Conservation (phyloP, 2,888 invertebrate genomes). For the Poecilus cupreus region DNA sequence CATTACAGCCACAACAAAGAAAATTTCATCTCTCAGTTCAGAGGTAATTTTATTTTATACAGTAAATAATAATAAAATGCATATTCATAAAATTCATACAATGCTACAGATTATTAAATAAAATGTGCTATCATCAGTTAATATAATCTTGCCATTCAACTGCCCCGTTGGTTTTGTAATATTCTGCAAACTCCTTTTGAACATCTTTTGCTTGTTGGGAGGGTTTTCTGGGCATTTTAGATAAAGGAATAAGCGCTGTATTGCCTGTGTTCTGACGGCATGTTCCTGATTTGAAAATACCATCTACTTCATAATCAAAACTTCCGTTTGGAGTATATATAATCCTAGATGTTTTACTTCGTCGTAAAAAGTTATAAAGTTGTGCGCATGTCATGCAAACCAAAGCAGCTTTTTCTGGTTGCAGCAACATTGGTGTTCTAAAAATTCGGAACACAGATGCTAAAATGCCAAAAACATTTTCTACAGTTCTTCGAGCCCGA, state of each 20-base stretch:
- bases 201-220: constrained; percentile 53
- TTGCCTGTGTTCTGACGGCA: too few relatives aligned
- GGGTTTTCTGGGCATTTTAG: constrained; percentile 56
- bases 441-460: too few relatives aligned
- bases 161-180: constrained; percentile 57
- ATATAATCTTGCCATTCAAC: constrained; percentile 56
- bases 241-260: constrained; percentile 36
- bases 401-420: too few relatives aligned
- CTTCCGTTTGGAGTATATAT: constrained; percentile 61
- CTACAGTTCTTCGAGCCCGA: too few relatives aligned
- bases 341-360: constrained; percentile 53
- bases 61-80: background rate
- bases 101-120: background rate
- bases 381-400: background rate
- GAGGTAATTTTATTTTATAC: background rate
- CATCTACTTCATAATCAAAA: constrained; percentile 61
- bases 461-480: too few relatives aligned
- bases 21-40: background rate
- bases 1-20: background rate
- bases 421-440: too few relatives aligned
- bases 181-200: constrained; percentile 53
- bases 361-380: constrained; percentile 24
- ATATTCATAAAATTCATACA: background rate
- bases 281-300: too few relatives aligned
- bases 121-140: too few relatives aligned